These are phyloP conservation scores for Hypanus sabinus DNA, from an alignment of 2,113 vertebrate species.

Conservation along the genomic window DNA sequence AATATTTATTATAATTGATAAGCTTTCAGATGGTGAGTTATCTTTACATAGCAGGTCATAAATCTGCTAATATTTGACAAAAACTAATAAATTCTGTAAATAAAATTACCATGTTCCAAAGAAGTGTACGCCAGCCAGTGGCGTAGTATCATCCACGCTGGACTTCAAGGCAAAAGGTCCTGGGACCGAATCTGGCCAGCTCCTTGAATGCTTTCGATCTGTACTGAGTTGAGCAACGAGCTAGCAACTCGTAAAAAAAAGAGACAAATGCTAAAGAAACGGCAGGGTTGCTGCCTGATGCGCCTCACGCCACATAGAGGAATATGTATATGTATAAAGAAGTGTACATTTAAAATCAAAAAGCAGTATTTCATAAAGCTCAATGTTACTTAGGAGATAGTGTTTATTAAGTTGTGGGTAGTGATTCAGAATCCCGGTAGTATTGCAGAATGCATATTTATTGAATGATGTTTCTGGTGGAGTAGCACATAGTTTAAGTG, in stretches of 20 bases:
- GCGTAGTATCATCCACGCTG: no score
- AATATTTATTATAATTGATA: not conserved
- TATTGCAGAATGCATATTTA: slow-evolving; percentile 7
- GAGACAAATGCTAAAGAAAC: no score
- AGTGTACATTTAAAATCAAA: not conserved
- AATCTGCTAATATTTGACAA: not conserved
- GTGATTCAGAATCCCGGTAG: slow-evolving; percentile 14
- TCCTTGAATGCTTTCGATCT: no score
- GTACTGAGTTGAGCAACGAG: no score
- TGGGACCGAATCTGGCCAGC: no score
- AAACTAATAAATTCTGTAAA: not conserved
- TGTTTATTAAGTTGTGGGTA: not conserved
- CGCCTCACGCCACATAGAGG: no score
- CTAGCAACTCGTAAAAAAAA: no score
- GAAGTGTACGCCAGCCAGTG: no score
- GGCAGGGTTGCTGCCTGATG: no score
- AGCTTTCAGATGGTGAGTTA: not conserved
- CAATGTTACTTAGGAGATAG: not conserved
- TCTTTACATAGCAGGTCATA: not conserved
- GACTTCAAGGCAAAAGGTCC: no score
- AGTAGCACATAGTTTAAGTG: slow-evolving; percentile 4
- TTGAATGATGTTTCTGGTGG: not conserved
- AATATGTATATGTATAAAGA: not conserved
- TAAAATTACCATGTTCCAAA: not conserved
- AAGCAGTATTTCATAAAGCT: not conserved